A percentile compares a stretch with the other conserved stretches of the same genome.
Conservation (phyloP, 2,797 vertebrate species). For the Phrynocephalus vlangalii region DNA sequence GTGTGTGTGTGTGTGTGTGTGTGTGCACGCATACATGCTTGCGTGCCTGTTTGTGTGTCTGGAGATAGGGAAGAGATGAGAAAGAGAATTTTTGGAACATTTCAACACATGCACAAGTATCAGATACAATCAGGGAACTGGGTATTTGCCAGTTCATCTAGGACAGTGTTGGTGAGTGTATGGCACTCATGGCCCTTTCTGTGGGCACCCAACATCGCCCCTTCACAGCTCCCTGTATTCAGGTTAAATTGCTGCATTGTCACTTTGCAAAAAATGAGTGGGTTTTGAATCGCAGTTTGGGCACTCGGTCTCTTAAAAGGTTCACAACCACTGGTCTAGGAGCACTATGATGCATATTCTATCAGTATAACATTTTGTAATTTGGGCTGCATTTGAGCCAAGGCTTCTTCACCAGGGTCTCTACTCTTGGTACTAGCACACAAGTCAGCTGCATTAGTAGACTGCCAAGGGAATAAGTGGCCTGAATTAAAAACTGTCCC, state of each 20-base stretch:
- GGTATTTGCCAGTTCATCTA: constrained; percentile 12
- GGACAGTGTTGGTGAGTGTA: too few species aligned
- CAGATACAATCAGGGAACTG: not conserved
- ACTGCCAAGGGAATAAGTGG: not conserved
- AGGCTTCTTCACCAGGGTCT: not conserved
- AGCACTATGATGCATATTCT: not conserved
- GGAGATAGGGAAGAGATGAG: too few species aligned
- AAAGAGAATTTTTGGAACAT: not conserved
- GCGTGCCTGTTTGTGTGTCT: not conserved
- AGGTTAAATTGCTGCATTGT: too few species aligned
- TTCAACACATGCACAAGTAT: constrained; percentile 27
- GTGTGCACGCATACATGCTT: not conserved
- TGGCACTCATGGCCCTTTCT: too few species aligned
- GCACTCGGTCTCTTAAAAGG: too few species aligned
- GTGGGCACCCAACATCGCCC: too few species aligned
- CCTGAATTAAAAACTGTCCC: not conserved
- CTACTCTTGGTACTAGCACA: not conserved
- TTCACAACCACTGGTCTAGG: not conserved
- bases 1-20: too few species aligned
- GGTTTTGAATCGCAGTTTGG: too few species aligned
- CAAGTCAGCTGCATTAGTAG: not conserved
- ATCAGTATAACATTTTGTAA: constrained; percentile 16
- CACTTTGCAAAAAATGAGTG: too few species aligned
- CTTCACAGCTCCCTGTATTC: too few species aligned
- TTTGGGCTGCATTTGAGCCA: constrained; percentile 13